Base-by-base conservation (phyloP, 2,888 invertebrate genomes). In the Psylliodes chrysocephalus region DNA sequence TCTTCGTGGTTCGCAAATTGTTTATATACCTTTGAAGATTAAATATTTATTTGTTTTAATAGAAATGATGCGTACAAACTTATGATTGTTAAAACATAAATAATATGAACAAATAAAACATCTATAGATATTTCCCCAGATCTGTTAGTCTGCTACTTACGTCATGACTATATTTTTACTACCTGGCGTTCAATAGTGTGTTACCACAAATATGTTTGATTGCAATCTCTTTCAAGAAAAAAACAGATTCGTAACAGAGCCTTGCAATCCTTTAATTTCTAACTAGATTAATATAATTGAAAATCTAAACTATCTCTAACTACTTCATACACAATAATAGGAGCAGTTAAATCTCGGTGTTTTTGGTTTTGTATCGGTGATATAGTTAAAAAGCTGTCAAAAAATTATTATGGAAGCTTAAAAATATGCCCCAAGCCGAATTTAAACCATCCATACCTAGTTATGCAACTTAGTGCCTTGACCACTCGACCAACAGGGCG, bases 221-320 rank as follows among this genome's bases (percentile, higher is more conserved):
- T 35, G 35, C 35, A 35, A 35, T 35, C 4, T n/a, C 1, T 14
- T 35, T n/a, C 1, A 35, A 35, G 12, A 35, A 6, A 14, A 4
- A 12, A 22, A 22, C 46, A 22, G 22, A 40, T 22, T n/a, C n/a
- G n/a, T 44, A 44, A 40, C 14, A 40, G 6, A 17, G 10, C 2
- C 10, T 46, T 19, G 22, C 22, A 46, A 46, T 46, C 46, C 1
- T 12, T 12, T 1, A 14, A 35, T 35, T 1, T 46, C 46, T 46
- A 46, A 22, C 46, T 46, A 46, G 46, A 46, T 46, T 46, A 46
- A 46, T 14, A 46, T 46, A 25, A 2, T 22, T 25, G 14, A 22
- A 19, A 22, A 12, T 22, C 46, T 17, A 44, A 44, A 15, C 46
- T 46, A 46, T 10, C 7, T 46, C 46, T 46, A 46, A 15, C 40